Base-by-base conservation (phyloP, 2,113 vertebrate species). In the Macheiramphus alcinus region DNA sequence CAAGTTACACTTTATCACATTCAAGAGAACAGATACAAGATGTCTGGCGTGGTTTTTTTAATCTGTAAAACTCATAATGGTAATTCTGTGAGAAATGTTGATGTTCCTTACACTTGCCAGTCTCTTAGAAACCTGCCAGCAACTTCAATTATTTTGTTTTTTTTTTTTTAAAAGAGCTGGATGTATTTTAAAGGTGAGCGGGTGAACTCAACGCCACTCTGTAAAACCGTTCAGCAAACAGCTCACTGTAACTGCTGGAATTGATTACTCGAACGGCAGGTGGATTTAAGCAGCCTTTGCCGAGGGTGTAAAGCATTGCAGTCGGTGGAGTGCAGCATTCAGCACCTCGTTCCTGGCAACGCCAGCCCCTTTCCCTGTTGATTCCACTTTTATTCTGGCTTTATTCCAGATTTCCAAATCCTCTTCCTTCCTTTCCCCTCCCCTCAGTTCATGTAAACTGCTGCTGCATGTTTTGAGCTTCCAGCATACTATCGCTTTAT, bases 201-300 rank as follows among this genome's bases (percentile, higher is more conserved):
- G 14, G 50, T 1, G 7, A 74, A 22, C 32, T 90, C 32, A 2
- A 3, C 0, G 0, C 45, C 40, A 58, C 11, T 3, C 31, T 45
- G 63, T 18, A 25, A 25, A 55, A 52, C 22, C 10, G 5, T 11
- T 26, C 43, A 5, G 34, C 23, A 10, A 5, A 80, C 21, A 11
- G 43, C 43, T 78, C 11, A 3, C 47, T 6, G 47, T 8, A 23
- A 5, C 19, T 25, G 18, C 59, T 7, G 15, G 80, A 7, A 10
- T 2, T 7, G 47, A 16, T 52, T 8, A 3, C 40, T 55, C 0
- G 0, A 17, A 42, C 5, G 42, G 16, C 50, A 20, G 1, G 32
- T 3, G 40, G 79, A 20, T 65, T 48, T 31, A 4, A 38, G 71
- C 23, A 38, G 43, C 63, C 36, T 80, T 25, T 48, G 43, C 68